Base-by-base conservation (phyloP, 2,888 invertebrate genomes). In the Drosophila nr. perissopoda region DNA sequence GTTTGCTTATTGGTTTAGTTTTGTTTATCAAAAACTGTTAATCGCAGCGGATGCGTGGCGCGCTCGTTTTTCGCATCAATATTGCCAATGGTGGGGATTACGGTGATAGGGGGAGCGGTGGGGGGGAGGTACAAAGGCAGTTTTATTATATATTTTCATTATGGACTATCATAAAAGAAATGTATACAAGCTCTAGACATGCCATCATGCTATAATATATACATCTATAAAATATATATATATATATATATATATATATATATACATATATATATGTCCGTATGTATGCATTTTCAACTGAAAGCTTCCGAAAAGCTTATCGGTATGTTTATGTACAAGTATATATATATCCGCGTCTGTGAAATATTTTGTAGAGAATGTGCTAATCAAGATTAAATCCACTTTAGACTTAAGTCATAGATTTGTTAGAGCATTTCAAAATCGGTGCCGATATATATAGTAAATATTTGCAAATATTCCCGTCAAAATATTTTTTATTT, bases 21-120 rank as follows among this genome's bases (percentile, higher is more conserved):
- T 56, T 79, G 83, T 83, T 83, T 87, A 87, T 87, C 87, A 73
- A 69, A 68, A 83, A 82, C 71, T 80, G 73, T 68, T 85, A 85
- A 83, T 83, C 84, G 69, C 25, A 65, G 62, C 52, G 52, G 18
- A 36, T 58, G 59, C 38, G 52, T 36, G 31, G 34, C 2, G 25
- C 5, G 38, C 62, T 45, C 48, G 29, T 49, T 36, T 16, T 45
- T 34, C 13, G 13, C 45, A 4, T 7, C 1, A 45, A 25, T 8
- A 8, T 7, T 25, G 25, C 25, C 4, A 16, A 45, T 45, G 25
- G 7, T 1, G 2, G 53, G n/a, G 1, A 10, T 3, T 29, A 10
- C 5, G 2, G 0, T 11, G 18, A 4, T 2, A 6, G 60, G 4
- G 0, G 8, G 18, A 10, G 11, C 2, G 18, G 31, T 11, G n/a